These are phyloP conservation scores for Coryphaenoides rupestris DNA, from an alignment of 2,113 vertebrate species.

Conservation along the genomic window DNA sequence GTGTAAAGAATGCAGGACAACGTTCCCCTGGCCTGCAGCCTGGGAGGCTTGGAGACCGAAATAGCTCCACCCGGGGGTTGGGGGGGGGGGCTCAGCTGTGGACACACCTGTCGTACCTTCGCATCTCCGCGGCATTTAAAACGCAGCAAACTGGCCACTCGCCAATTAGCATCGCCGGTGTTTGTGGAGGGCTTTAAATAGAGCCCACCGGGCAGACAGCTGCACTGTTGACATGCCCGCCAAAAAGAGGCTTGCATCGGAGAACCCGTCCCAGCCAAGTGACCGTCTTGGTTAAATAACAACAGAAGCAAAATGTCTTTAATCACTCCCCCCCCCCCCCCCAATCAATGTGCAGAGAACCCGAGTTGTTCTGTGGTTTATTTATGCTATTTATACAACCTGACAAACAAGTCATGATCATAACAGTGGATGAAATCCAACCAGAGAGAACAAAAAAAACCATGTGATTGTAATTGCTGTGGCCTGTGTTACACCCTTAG, in stretches of 20 bases:
- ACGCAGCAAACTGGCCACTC: background rate
- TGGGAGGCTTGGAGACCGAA: conserved; percentile 32
- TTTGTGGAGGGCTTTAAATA: background rate
- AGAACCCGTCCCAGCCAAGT: too few species aligned
- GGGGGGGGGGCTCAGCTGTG: conserved; percentile 41
- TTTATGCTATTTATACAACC: too few species aligned
- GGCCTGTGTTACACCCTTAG: background rate
- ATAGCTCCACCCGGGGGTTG: conserved; percentile 34
- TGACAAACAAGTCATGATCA: background rate
- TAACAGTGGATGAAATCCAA: background rate
- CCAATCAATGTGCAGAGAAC: too few species aligned
- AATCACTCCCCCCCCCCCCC: too few species aligned
- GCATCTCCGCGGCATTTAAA: background rate
- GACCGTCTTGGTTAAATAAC: background rate
- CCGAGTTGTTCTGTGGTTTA: too few species aligned
- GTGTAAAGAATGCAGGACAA: conserved; percentile 5
- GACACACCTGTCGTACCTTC: conserved; percentile 38
- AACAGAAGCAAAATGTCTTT: background rate
- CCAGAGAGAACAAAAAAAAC: background rate
- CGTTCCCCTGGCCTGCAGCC: background rate
- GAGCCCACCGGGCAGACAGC: background rate
- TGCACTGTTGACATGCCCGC: background rate
- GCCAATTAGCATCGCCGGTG: background rate
- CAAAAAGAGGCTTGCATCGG: too few species aligned
- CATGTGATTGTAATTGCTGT: background rate